Evolutionary conservation across 2,888 invertebrate species (phyloP).

Genomic region (Euzetes globulus): DNA sequence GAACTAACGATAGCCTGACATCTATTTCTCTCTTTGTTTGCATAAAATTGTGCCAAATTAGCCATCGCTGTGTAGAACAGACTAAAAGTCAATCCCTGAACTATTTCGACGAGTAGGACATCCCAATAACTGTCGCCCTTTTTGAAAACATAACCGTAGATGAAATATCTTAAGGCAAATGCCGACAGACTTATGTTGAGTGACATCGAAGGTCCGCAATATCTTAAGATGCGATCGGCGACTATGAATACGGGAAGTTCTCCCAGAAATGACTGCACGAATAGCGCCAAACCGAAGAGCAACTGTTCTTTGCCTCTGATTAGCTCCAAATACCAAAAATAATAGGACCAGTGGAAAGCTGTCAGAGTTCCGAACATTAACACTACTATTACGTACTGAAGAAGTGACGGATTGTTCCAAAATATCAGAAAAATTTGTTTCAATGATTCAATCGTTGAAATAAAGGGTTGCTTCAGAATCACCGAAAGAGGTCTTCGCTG

Average conservation of each 20-base stretch:
- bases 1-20: too few relatives aligned
- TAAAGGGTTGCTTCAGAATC: not conserved
- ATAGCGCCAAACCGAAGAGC: constrained; percentile 40
- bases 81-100: constrained; percentile 81
- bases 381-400: constrained; percentile 36
- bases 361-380: constrained; percentile 40
- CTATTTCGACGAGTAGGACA: constrained; percentile 70
- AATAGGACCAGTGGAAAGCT: constrained; percentile 41
- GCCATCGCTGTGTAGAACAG: constrained; percentile 59
- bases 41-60: constrained; percentile 35
- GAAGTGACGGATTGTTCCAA: constrained; percentile 28
- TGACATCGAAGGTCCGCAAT: constrained; percentile 69
- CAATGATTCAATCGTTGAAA: not conserved
- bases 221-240: constrained; percentile 63
- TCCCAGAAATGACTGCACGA: constrained; percentile 41
- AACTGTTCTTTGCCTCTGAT: constrained; percentile 36
- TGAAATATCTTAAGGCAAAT: constrained; percentile 69
- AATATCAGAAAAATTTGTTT: constrained; percentile 8
- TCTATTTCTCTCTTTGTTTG: constrained; percentile 8
- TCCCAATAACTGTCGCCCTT: constrained; percentile 56
- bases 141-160: constrained; percentile 64
- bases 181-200: constrained; percentile 73
- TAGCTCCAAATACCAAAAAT: constrained; percentile 39
- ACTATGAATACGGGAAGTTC: constrained; percentile 44
- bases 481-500: not conserved